Percentiles rank a stretch among this genome's conserved stretches.
Evolutionary conservation across 2,113 vertebrate species (phyloP).

Genomic region (Platichthys flesus): DNA sequence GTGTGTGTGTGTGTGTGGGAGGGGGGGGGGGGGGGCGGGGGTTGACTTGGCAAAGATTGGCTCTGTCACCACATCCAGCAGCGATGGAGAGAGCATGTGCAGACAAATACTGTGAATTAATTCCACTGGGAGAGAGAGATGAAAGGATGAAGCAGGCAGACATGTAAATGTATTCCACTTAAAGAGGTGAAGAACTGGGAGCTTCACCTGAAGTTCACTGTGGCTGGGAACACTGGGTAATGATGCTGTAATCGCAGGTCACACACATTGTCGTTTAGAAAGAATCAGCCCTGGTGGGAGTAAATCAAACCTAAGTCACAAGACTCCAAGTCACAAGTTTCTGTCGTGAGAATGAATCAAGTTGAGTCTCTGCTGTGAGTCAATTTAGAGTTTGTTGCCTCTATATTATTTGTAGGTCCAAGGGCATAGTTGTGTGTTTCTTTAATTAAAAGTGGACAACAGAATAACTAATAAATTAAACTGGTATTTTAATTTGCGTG

Average conservation of each 20-base stretch:
- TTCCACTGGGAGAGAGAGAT: neutral
- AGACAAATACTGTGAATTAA: constrained; percentile 1
- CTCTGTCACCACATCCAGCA: constrained; percentile 20
- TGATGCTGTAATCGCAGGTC: neutral
- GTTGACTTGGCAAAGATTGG: constrained; percentile 41
- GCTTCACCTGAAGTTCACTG: constrained; percentile 52
- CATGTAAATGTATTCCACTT: constrained; percentile 7
- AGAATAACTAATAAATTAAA: no score
- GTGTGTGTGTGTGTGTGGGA: neutral
- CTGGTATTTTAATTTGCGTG: no score
- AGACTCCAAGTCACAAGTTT: no score
- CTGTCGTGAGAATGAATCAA: no score
- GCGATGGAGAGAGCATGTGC: neutral
- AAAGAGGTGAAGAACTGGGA: neutral
- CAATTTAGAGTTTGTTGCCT: no score
- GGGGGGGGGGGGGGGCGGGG: neutral
- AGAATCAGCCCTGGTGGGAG: no score
- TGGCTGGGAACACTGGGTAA: neutral
- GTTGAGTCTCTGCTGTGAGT: no score
- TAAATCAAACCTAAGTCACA: no score
- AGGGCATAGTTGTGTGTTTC: no score
- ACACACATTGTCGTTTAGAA: neutral
- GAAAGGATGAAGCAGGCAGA: neutral
- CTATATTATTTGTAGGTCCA: no score
- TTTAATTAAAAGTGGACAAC: no score